Conservation (phyloP, 1,140 invertebrate genomes). For the Cotesia chilonis region DNA sequence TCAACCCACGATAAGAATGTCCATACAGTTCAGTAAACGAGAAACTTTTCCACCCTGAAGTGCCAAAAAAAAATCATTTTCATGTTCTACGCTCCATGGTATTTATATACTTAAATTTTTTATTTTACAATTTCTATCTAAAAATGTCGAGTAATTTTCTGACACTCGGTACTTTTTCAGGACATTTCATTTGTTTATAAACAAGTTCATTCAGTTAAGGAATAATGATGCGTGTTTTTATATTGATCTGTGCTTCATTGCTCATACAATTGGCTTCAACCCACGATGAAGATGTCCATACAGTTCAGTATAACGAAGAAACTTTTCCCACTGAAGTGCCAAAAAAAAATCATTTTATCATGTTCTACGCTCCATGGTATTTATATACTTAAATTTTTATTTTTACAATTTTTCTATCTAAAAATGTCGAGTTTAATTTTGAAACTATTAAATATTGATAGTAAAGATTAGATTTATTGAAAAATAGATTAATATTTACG, state of each 20-base stretch:
- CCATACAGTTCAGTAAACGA: conserved; percentile 57
- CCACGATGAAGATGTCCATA: conserved; percentile 53
- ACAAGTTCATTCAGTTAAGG: background rate
- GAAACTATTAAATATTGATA: conserved; percentile 5
- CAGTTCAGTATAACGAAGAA: conserved; percentile 59
- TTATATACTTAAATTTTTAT: conserved; percentile 30
- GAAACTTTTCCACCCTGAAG: conserved; percentile 69
- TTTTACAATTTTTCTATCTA: conserved; percentile 25
- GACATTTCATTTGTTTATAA: background rate
- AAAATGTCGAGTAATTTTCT: too few relatives aligned
- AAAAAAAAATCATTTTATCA: conserved; percentile 77
- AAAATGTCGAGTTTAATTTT: background rate
- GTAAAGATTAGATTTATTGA: conserved; percentile 3
- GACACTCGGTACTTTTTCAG: too few relatives aligned
- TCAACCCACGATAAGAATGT: conserved; percentile 49
- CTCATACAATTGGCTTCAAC: conserved; percentile 6
- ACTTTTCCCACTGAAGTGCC: conserved; percentile 69
- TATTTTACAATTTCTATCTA: conserved; percentile 23
- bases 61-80: conserved; percentile 77
- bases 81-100: conserved; percentile 84
- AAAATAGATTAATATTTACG: background rate
- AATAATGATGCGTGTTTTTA: background rate
- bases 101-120: conserved; percentile 46
- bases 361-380: conserved; percentile 83
- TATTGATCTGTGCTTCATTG: background rate